Evolutionary conservation across 2,113 vertebrate genomes (phyloP).

Genomic region (Anarrhichthys ocellatus): DNA sequence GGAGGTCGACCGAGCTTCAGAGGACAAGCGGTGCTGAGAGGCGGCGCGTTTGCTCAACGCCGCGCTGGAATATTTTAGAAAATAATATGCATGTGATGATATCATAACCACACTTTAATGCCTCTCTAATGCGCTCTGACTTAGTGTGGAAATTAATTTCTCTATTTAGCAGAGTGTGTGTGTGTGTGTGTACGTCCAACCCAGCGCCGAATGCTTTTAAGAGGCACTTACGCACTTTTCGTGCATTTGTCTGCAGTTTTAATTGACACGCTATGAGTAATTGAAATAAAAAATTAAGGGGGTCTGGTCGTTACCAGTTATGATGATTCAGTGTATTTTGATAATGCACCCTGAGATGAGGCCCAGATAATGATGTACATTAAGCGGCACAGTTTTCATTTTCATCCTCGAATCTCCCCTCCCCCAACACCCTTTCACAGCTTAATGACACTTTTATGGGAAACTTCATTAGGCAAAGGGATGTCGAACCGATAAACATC

Average conservation of each 20-base stretch:
- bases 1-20: conserved; percentile 51
- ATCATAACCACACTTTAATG: conserved; percentile 48
- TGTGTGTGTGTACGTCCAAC: conserved; percentile 15
- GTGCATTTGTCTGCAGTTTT: conserved; percentile 47
- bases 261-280: conserved; percentile 62
- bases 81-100: conserved; percentile 44
- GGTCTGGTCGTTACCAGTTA: conserved; percentile 63
- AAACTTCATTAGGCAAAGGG: conserved; percentile 76
- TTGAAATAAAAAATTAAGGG: conserved; percentile 58
- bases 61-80: conserved; percentile 15
- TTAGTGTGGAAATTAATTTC: conserved; percentile 54
- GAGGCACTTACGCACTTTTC: conserved; percentile 35
- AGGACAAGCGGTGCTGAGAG: conserved; percentile 16
- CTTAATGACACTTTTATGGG: conserved; percentile 81
- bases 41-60: conserved; percentile 1
- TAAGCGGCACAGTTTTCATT: conserved; percentile 70
- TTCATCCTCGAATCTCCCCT: conserved; percentile 31
- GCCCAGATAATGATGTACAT: conserved; percentile 75
- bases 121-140: conserved; percentile 29
- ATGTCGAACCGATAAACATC: conserved; percentile 72
- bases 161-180: conserved; percentile 37
- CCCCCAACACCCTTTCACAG: conserved; percentile 16
- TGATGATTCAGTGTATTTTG: conserved; percentile 77
- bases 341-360: conserved; percentile 71
- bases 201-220: conserved; percentile 21